phyloP scores from a whole-genome alignment of 2,888 invertebrate genomes.

The Cremastinae sp. region DNA sequence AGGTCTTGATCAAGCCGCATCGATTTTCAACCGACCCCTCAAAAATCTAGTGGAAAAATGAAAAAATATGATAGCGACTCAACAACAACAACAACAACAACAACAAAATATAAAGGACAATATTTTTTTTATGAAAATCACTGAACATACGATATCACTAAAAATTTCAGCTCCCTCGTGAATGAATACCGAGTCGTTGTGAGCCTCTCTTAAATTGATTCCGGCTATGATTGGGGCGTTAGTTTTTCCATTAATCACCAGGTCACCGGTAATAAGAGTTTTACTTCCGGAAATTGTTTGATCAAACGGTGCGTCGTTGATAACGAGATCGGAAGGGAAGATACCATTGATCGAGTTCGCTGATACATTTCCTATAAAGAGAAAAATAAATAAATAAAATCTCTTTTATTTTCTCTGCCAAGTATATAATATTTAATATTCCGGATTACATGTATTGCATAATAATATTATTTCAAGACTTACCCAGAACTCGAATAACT shows the following conservation, averaged over 20 bases:
- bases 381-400: too few relatives aligned
- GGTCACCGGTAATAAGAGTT: conserved; percentile 60
- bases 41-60: neutral
- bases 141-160: conserved; percentile 70
- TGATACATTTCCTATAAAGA: conserved; percentile 61
- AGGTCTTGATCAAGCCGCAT: neutral
- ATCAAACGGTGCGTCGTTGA: conserved; percentile 54
- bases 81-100: too few relatives aligned
- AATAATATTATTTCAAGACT: too few relatives aligned
- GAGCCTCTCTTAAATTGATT: conserved; percentile 62
- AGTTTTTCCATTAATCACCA: conserved; percentile 64
- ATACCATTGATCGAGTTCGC: conserved; percentile 66
- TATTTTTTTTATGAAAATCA: too few relatives aligned
- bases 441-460: too few relatives aligned
- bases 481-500: conserved; percentile 67
- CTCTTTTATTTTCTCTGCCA: too few relatives aligned
- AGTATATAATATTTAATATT: too few relatives aligned
- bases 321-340: conserved; percentile 65
- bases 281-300: conserved; percentile 66
- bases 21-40: conserved; percentile 52
- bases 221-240: conserved; percentile 61
- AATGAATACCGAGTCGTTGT: conserved; percentile 63
- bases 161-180: conserved; percentile 66
- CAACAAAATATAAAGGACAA: too few relatives aligned
- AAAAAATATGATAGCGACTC: neutral